Evolutionary conservation across 2,888 invertebrate genomes (phyloP).

Genomic region (Buathra laborator): DNA sequence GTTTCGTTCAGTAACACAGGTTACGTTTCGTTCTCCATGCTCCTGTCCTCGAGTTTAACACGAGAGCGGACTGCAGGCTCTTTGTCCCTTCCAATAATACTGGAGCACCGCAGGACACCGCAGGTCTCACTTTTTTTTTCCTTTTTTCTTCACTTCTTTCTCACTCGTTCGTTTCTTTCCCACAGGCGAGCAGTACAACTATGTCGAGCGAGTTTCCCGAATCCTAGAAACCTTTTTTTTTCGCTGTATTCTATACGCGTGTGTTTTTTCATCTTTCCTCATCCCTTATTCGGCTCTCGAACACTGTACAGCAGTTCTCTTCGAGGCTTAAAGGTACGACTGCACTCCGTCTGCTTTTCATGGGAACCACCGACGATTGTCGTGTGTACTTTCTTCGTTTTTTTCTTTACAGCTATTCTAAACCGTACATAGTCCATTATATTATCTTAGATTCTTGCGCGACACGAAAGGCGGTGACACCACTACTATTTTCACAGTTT

Average conservation of each 20-base stretch:
- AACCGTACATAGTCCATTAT: slow-evolving; percentile 38
- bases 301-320: slow-evolving; percentile 17
- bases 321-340: slow-evolving; percentile 1
- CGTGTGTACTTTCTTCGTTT: slow-evolving; percentile 15
- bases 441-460: slow-evolving; percentile 39
- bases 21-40: slow-evolving; percentile 52
- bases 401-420: slow-evolving; percentile 15
- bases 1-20: slow-evolving; percentile 35
- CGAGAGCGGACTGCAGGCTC: slow-evolving; percentile 45
- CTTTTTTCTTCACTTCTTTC: slow-evolving; percentile 35
- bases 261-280: slow-evolving; percentile 66
- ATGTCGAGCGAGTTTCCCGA: slow-evolving; percentile 74
- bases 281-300: slow-evolving; percentile 22
- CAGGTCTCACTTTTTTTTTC: slow-evolving; percentile 77
- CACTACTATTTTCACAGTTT: slow-evolving; percentile 37
- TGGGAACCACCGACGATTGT: slow-evolving; percentile 55
- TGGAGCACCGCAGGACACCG: slow-evolving; percentile 77
- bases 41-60: slow-evolving; percentile 58
- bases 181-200: slow-evolving; percentile 74
- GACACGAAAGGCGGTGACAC: slow-evolving; percentile 23
- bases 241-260: slow-evolving; percentile 56
- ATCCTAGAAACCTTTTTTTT: slow-evolving; percentile 81
- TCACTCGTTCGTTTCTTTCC: slow-evolving; percentile 75
- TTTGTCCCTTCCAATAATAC: slow-evolving; percentile 77
- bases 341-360: slow-evolving; percentile 57